A percentile compares a stretch with the other conserved stretches of the same genome.
These are phyloP conservation scores for Limanda limanda DNA, from an alignment of 2,113 vertebrate genomes.

Conservation along the genomic window DNA sequence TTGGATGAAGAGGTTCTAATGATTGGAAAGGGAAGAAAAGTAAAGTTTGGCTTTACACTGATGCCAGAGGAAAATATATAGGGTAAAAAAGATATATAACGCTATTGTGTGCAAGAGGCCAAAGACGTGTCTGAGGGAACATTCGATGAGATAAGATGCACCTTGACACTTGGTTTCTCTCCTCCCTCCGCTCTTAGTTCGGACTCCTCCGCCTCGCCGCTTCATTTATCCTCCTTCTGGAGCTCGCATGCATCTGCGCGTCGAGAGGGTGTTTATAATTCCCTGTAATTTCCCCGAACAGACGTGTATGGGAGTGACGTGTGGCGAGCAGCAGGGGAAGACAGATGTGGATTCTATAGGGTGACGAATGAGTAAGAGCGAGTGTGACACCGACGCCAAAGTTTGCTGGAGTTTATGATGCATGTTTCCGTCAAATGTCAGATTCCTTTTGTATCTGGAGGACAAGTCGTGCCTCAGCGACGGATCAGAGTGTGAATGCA, in stretches of 20 bases:
- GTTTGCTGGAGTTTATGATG: constrained; percentile 1
- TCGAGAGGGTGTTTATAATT: constrained; percentile 61
- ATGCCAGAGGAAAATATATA: no score
- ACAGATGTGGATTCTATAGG: constrained; percentile 34
- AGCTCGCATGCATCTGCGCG: constrained; percentile 23
- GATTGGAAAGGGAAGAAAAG: neutral
- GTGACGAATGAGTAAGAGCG: constrained; percentile 34
- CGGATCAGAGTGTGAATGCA: constrained; percentile 33
- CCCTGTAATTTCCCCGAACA: constrained; percentile 52
- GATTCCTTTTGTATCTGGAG: constrained; percentile 13
- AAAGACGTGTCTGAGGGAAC: no score
- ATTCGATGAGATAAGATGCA: no score
- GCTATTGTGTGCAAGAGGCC: no score
- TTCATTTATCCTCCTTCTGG: constrained; percentile 55
- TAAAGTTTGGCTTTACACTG: no score
- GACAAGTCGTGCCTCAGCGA: constrained; percentile 19
- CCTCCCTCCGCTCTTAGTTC: constrained; percentile 10
- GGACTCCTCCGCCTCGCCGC: constrained; percentile 22
- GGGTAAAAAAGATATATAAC: no score
- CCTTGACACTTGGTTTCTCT: neutral
- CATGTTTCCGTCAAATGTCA: constrained; percentile 23
- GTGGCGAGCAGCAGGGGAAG: constrained; percentile 20
- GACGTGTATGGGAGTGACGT: constrained; percentile 3
- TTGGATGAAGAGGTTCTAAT: neutral
- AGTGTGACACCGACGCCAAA: constrained; percentile 19